Percentiles rank a stretch among this genome's conserved stretches.
phyloP scores from a whole-genome alignment of 2,113 vertebrate species.

The Amphiprion ocellaris region DNA sequence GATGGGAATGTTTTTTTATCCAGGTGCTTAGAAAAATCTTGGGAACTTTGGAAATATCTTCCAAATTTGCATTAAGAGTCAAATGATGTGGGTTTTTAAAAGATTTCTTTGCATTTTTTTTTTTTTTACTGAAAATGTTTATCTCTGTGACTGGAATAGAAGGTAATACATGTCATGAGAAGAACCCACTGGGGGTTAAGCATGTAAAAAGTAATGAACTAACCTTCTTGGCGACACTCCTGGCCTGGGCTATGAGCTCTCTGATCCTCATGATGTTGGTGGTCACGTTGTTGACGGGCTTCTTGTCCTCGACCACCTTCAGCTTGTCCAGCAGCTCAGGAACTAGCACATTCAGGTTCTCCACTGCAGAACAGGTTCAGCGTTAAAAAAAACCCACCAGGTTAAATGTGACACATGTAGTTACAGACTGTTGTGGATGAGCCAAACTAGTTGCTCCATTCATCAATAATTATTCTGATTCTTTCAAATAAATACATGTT shows the following conservation, averaged over 20 bases:
- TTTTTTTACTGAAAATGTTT: too few species aligned
- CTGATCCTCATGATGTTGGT: conserved; percentile 93
- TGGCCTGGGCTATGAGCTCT: conserved; percentile 96
- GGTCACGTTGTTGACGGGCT: conserved; percentile 92
- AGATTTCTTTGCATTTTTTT: too few species aligned
- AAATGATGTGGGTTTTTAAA: too few species aligned
- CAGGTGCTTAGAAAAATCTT: too few species aligned
- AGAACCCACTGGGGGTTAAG: neutral
- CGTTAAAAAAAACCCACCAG: neutral
- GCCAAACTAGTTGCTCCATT: too few species aligned
- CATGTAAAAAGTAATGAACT: conserved; percentile 7
- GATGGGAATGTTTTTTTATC: too few species aligned
- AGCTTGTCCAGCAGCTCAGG: conserved; percentile 92
- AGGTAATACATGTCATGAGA: neutral
- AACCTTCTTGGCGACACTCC: conserved; percentile 97
- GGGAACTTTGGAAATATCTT: too few species aligned
- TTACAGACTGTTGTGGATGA: neutral
- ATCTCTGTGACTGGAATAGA: too few species aligned
- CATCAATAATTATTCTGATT: too few species aligned
- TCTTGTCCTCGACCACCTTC: conserved; percentile 91
- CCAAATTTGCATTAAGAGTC: too few species aligned
- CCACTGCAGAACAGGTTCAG: conserved; percentile 66
- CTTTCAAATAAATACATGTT: too few species aligned
- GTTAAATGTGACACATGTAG: neutral
- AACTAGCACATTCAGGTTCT: conserved; percentile 89